Percentiles rank a stretch among this genome's conserved stretches.
Evolutionary conservation across 2,113 vertebrate genomes (phyloP).

Genomic region (Bettongia penicillata): DNA sequence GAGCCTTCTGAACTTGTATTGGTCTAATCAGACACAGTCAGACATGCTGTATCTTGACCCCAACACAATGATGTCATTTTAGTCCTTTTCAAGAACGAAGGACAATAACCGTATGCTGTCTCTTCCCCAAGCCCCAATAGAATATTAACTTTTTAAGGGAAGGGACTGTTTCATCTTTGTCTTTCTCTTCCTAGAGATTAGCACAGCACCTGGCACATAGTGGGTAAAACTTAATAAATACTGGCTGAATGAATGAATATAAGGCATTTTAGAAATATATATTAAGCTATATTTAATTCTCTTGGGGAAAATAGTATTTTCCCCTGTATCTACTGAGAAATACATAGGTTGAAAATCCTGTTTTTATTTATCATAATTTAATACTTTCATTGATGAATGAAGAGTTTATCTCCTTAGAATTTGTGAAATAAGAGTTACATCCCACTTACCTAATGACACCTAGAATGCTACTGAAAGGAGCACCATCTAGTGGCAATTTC

Average conservation of each 20-base stretch:
- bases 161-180: neutral
- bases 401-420: neutral
- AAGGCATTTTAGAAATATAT: neutral
- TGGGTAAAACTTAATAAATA: neutral
- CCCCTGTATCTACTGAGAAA: neutral
- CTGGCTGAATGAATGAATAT: neutral
- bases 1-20: no score
- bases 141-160: neutral
- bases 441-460: neutral
- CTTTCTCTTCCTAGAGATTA: neutral
- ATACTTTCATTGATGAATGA: neutral
- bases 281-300: neutral
- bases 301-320: neutral
- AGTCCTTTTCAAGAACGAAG: neutral
- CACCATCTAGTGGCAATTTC: neutral
- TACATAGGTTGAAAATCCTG: neutral
- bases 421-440: neutral
- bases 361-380: neutral
- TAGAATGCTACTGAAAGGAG: neutral
- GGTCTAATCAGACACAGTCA: neutral
- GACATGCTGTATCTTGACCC: no score
- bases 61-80: neutral
- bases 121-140: neutral
- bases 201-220: neutral
- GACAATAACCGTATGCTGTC: neutral